These are phyloP conservation scores for Pyrgus malvae DNA, from an alignment of 2,888 invertebrate species.

Conservation along the genomic window DNA sequence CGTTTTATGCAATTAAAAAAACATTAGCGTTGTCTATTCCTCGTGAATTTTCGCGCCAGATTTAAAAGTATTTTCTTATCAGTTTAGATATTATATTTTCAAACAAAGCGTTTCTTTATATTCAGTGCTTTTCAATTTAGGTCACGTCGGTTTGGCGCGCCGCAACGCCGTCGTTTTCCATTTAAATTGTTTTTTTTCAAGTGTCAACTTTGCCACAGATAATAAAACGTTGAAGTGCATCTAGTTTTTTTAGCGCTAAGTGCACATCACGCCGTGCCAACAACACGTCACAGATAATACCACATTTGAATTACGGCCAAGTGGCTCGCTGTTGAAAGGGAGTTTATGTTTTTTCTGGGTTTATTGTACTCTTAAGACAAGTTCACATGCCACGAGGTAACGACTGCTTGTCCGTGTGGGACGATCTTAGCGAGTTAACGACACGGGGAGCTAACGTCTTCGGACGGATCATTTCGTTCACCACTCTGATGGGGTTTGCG, in stretches of 20 bases:
- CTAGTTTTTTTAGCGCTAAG: constrained; percentile 18
- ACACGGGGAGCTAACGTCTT: constrained; percentile 63
- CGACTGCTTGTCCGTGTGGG: constrained; percentile 34
- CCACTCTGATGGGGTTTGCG: constrained; percentile 38
- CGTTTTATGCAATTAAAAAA: constrained; percentile 34
- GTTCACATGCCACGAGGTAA: constrained; percentile 24
- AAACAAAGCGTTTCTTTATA: not conserved
- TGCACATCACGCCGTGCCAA: constrained; percentile 10
- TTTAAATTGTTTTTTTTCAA: constrained; percentile 20
- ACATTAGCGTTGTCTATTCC: constrained; percentile 30
- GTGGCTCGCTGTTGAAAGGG: not conserved
- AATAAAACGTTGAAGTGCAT: constrained; percentile 22
- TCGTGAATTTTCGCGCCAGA: constrained; percentile 7
- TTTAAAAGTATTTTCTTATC: not conserved
- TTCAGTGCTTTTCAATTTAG: constrained; percentile 23
- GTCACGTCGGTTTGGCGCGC: constrained; percentile 26
- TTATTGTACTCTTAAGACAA: constrained; percentile 24
- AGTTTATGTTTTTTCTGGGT: constrained; percentile 4
- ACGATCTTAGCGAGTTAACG: constrained; percentile 52
- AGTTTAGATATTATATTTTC: not conserved
- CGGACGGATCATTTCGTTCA: constrained; percentile 77
- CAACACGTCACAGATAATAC: constrained; percentile 10
- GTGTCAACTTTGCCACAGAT: constrained; percentile 25
- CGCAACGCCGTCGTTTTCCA: constrained; percentile 13
- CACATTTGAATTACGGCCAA: constrained; percentile 10